A percentile compares a stretch with the other conserved stretches of the same genome.
Evolutionary conservation across 2,113 vertebrate species (phyloP).

Genomic region (Megalops atlanticus): DNA sequence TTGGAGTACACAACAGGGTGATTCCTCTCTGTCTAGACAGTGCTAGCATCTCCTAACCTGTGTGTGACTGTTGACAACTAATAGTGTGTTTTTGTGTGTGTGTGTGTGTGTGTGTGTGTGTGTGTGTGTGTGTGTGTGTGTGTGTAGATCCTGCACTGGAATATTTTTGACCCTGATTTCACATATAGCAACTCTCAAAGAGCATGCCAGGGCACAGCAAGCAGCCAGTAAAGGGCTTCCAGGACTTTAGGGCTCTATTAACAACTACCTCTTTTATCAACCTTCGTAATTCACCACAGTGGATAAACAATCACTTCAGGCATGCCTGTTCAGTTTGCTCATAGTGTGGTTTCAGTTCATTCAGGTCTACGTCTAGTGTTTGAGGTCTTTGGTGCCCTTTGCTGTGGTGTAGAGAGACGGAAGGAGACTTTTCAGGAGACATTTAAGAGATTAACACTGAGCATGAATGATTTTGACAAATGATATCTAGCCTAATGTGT

Average conservation of each 20-base stretch:
- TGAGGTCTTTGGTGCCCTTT: too few relatives aligned
- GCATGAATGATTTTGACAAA: neutral
- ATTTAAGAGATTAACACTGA: neutral
- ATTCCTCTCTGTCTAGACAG: neutral
- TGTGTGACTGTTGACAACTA: neutral
- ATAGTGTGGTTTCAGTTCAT: neutral
- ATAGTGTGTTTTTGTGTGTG: too few relatives aligned
- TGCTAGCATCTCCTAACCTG: neutral
- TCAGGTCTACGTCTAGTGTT: neutral
- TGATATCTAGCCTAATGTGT: neutral
- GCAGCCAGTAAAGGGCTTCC: neutral
- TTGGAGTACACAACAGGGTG: too few relatives aligned
- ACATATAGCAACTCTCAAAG: neutral
- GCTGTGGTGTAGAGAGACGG: too few relatives aligned
- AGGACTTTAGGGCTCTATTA: constrained; percentile 11
- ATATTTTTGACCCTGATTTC: neutral
- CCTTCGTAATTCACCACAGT: neutral
- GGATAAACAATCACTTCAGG: neutral
- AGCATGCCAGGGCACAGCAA: neutral
- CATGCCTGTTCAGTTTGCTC: neutral
- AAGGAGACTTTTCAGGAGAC: neutral
- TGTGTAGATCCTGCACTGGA: too few relatives aligned
- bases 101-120: too few relatives aligned
- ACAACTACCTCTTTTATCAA: neutral
- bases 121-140: too few relatives aligned